phyloP scores from a whole-genome alignment of 1,140 invertebrate species.

The Calephelis virginiensis region DNA sequence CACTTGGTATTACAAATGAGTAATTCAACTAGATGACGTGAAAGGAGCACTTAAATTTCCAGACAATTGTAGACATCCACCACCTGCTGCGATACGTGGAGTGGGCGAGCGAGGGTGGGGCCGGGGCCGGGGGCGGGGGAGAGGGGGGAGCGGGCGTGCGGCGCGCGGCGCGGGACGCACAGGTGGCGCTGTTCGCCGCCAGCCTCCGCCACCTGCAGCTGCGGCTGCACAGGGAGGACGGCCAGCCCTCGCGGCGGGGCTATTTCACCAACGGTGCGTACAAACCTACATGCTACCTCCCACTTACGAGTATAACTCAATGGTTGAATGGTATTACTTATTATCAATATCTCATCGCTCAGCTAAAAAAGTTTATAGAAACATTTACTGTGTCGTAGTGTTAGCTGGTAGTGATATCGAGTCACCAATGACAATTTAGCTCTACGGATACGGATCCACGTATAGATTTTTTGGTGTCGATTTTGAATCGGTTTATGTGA shows the following conservation, averaged over 20 bases:
- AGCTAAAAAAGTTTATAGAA: too few species aligned
- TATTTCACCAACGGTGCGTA: slow-evolving; percentile 58
- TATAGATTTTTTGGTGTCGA: too few species aligned
- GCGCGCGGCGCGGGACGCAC: slow-evolving; percentile 40
- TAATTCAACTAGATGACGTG: too few species aligned
- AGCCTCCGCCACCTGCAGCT: slow-evolving; percentile 78
- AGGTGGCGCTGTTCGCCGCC: slow-evolving; percentile 74
- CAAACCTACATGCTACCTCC: not conserved
- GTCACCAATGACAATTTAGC: too few species aligned
- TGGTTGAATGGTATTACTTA: too few species aligned
- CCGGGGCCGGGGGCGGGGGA: slow-evolving; percentile 24
- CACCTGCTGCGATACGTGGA: slow-evolving; percentile 64
- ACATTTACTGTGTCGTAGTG: too few species aligned
- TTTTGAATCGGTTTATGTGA: too few species aligned
- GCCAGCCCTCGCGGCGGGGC: slow-evolving; percentile 35
- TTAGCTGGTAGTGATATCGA: too few species aligned
- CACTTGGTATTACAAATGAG: not conserved
- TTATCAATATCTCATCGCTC: too few species aligned
- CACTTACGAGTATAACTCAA: too few species aligned
- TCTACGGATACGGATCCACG: too few species aligned
- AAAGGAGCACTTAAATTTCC: not conserved
- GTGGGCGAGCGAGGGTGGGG: slow-evolving; percentile 19
- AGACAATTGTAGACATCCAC: slow-evolving; percentile 58
- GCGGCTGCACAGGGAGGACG: slow-evolving; percentile 39
- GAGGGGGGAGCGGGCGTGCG: slow-evolving; percentile 26